Evolutionary conservation across 1,140 invertebrate species (phyloP).

Genomic region (Heliconius nattereri): DNA sequence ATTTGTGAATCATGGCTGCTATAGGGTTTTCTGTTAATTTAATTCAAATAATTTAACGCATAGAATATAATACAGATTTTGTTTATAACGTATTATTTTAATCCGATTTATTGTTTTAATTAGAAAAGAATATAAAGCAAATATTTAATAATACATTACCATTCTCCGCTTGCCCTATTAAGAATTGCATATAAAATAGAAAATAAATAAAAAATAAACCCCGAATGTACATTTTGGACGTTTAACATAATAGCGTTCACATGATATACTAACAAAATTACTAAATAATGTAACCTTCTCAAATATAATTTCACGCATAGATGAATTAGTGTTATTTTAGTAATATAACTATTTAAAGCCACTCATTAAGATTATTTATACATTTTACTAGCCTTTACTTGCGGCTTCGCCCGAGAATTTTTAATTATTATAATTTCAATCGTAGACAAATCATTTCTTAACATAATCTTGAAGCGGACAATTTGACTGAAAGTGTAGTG

Average conservation of each 20-base stretch:
- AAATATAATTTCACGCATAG: slow-evolving; percentile 28
- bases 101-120: too few species aligned
- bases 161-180: background rate
- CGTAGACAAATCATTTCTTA: too few species aligned
- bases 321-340: slow-evolving; percentile 18
- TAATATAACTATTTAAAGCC: background rate
- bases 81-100: too few species aligned
- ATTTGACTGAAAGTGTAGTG: background rate
- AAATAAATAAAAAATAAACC: slow-evolving; percentile 16
- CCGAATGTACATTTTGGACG: slow-evolving; percentile 41
- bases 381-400: background rate
- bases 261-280: slow-evolving; percentile 34
- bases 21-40: slow-evolving; percentile 54
- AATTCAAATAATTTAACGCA: background rate
- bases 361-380: background rate
- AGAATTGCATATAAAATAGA: background rate
- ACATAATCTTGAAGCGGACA: too few species aligned
- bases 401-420: too few species aligned
- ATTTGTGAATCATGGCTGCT: slow-evolving; percentile 53
- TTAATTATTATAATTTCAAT: too few species aligned
- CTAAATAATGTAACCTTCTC: slow-evolving; percentile 16
- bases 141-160: background rate
- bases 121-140: background rate
- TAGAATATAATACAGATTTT: too few species aligned
- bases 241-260: slow-evolving; percentile 31